Evolutionary conservation across 2,797 vertebrate genomes (phyloP).

Genomic region (Hafferia zeledoni): DNA sequence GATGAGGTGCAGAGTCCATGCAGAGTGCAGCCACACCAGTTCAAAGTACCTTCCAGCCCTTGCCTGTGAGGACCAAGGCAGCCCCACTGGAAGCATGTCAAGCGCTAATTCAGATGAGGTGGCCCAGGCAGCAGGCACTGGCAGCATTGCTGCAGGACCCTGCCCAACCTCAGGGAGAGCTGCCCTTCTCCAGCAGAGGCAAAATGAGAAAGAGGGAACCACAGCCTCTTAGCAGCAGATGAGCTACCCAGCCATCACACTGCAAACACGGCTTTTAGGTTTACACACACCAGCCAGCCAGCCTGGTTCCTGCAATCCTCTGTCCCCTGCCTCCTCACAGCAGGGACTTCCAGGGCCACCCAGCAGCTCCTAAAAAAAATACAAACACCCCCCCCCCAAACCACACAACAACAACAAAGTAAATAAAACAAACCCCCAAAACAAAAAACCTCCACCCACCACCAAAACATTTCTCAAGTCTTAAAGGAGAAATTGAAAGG

Average conservation of each 20-base stretch:
- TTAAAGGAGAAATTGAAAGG: background rate
- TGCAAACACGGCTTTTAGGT: accelerated
- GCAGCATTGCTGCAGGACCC: background rate
- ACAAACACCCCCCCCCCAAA: background rate
- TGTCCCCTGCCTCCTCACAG: background rate
- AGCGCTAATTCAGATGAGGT: background rate
- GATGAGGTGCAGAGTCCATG: background rate
- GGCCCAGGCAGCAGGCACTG: background rate
- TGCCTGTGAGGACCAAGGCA: accelerated
- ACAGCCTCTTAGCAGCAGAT: background rate
- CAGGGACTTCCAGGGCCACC: background rate
- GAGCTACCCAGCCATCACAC: background rate
- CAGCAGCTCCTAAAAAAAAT: background rate
- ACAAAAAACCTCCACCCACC: background rate
- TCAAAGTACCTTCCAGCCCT: constrained; percentile 13
- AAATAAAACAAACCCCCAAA: background rate
- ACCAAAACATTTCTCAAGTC: background rate
- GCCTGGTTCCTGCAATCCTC: background rate
- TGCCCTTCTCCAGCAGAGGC: background rate
- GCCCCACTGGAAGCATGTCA: accelerated
- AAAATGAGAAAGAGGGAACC: background rate
- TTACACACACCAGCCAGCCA: background rate
- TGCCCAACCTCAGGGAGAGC: background rate
- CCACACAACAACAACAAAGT: background rate
- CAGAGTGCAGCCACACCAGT: background rate